Percentiles rank a stretch among this genome's conserved stretches.
Evolutionary conservation across 1,140 invertebrate species (phyloP).

Genomic region (Orchestia grillus): DNA sequence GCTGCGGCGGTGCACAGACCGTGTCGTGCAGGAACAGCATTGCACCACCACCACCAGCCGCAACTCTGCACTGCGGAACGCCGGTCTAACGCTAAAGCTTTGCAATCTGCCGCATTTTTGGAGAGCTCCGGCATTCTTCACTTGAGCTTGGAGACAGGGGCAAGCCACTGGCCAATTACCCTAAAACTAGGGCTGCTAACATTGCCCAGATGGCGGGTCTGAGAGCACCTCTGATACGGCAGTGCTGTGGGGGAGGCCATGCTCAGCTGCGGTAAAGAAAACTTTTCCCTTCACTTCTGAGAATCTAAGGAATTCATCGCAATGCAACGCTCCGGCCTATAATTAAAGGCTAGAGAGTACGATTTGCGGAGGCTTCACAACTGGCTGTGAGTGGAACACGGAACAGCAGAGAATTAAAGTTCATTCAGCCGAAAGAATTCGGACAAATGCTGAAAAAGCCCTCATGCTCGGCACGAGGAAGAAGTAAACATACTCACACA

Average conservation of each 20-base stretch:
- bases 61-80: background rate
- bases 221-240: background rate
- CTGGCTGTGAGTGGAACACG: background rate
- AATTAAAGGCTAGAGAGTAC: background rate
- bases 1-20: background rate
- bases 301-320: background rate
- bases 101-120: slow-evolving; percentile 49
- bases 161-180: slow-evolving; percentile 32
- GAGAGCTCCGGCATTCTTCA: slow-evolving; percentile 8
- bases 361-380: background rate
- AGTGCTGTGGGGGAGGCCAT: background rate
- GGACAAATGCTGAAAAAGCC: background rate
- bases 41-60: background rate
- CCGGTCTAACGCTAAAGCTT: background rate
- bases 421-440: background rate
- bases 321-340: background rate
- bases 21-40: background rate
- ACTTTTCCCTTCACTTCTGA: background rate
- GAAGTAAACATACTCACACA: background rate
- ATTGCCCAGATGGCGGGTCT: background rate
- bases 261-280: background rate
- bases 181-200: slow-evolving; percentile 22
- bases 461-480: background rate
- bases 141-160: slow-evolving; percentile 22
- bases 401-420: background rate